These are phyloP conservation scores for Callorhinus ursinus DNA, from an alignment of 2,113 vertebrate species.

Conservation along the genomic window DNA sequence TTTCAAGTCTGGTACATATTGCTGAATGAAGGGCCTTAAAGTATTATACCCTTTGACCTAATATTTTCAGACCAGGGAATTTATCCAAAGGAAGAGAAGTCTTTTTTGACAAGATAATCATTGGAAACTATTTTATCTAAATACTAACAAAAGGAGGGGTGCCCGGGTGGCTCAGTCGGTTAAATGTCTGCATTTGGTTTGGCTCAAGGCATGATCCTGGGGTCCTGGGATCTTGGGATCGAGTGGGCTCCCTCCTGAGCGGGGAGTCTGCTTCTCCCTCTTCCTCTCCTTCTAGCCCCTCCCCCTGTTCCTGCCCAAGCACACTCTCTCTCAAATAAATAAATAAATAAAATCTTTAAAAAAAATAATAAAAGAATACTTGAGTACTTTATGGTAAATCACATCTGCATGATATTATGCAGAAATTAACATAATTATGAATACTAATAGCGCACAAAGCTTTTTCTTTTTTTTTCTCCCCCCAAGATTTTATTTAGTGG, in stretches of 20 bases:
- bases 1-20: not conserved
- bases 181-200: no score
- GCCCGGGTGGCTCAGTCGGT: no score
- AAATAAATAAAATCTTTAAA: no score
- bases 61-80: not conserved
- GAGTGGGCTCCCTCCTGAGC: no score
- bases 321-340: no score
- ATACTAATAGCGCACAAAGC: not conserved
- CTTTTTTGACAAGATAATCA: not conserved
- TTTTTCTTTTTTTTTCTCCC: no score
- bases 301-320: no score
- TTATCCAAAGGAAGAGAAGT: constrained; percentile 4
- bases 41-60: not conserved
- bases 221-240: no score
- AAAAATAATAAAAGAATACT: not conserved
- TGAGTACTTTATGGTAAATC: constrained; percentile 15
- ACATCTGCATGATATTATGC: not conserved
- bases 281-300: no score
- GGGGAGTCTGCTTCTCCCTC: no score
- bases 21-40: constrained; percentile 12
- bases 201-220: no score
- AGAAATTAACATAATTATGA: not conserved
- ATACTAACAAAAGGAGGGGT: not conserved
- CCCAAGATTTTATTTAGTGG: no score
- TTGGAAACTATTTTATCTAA: constrained; percentile 22